Conservation (phyloP, 2,113 vertebrate genomes). For the Urocolius indicus region DNA sequence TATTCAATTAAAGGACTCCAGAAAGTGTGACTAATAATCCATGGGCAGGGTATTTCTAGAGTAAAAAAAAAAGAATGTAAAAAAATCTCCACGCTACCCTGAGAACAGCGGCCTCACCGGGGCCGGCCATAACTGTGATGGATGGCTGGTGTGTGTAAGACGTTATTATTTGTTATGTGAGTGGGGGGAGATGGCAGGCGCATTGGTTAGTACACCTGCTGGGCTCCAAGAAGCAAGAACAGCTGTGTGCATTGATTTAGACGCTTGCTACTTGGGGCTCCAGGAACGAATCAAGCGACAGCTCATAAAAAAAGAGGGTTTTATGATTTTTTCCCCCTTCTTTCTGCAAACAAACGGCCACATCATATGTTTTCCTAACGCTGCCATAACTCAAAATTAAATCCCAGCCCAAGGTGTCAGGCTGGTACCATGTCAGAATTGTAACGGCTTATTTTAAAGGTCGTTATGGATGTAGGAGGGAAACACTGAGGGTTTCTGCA, state of each 20-base stretch:
- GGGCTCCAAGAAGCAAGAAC: constrained; percentile 91
- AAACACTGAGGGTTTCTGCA: constrained; percentile 53
- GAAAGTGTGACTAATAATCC: constrained; percentile 80
- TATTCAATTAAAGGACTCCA: constrained; percentile 78
- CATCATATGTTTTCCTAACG: constrained; percentile 96
- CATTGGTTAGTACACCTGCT: constrained; percentile 95
- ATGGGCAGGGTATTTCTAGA: constrained; percentile 52
- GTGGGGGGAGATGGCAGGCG: constrained; percentile 88
- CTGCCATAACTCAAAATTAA: constrained; percentile 90
- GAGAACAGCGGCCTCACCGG: constrained; percentile 78
- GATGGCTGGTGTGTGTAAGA: constrained; percentile 92
- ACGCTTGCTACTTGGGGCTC: constrained; percentile 86
- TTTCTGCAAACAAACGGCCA: constrained; percentile 94
- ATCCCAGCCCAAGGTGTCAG: constrained; percentile 90
- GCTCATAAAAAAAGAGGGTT: constrained; percentile 93
- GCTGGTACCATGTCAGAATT: constrained; percentile 85
- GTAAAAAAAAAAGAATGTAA: neutral
- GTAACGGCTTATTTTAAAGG: constrained; percentile 85
- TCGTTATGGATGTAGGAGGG: constrained; percentile 72
- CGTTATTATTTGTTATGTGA: constrained; percentile 98
- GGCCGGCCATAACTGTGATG: constrained; percentile 91
- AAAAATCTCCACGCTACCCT: constrained; percentile 43
- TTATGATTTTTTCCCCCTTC: constrained; percentile 84
- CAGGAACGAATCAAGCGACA: constrained; percentile 97
- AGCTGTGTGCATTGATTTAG: constrained; percentile 98